Evolutionary conservation across 1,140 invertebrate genomes (phyloP).

Genomic region (Copidosoma floridanum): DNA sequence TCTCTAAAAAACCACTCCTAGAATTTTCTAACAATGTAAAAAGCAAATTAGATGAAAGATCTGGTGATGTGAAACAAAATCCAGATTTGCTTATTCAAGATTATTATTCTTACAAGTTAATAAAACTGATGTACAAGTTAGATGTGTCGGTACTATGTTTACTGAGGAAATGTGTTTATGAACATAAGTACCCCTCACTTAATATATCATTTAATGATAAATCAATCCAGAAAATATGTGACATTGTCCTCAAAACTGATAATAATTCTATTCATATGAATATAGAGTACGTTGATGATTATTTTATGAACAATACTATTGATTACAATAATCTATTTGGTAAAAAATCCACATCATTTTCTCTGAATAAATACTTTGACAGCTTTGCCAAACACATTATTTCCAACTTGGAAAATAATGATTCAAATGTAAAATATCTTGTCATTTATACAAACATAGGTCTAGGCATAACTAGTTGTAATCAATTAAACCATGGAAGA

Average conservation of each 20-base stretch:
- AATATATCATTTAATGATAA: conserved; percentile 26
- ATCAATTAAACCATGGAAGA: conserved; percentile 11
- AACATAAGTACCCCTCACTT: conserved; percentile 27
- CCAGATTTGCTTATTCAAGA: not conserved
- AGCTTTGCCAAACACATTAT: conserved; percentile 29
- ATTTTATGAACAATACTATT: conserved; percentile 26
- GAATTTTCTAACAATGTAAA: not conserved
- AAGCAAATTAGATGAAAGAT: not conserved
- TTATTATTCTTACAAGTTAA: not conserved
- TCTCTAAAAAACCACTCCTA: not conserved
- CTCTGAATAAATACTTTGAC: conserved; percentile 28
- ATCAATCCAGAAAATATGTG: conserved; percentile 25
- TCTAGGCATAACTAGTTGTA: conserved; percentile 27
- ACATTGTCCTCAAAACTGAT: conserved; percentile 29
- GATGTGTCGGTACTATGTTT: conserved; percentile 27
- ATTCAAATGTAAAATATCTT: conserved; percentile 28
- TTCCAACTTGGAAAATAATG: conserved; percentile 10
- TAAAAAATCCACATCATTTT: conserved; percentile 21
- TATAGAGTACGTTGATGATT: conserved; percentile 32
- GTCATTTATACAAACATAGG: conserved; percentile 32
- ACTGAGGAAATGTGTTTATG: conserved; percentile 23
- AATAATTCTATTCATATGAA: conserved; percentile 28
- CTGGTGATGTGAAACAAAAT: not conserved
- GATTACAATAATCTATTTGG: conserved; percentile 30
- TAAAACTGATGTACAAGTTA: conserved; percentile 21